phyloP scores from a whole-genome alignment of 1,140 invertebrate species.

The Papilio xuthus region DNA sequence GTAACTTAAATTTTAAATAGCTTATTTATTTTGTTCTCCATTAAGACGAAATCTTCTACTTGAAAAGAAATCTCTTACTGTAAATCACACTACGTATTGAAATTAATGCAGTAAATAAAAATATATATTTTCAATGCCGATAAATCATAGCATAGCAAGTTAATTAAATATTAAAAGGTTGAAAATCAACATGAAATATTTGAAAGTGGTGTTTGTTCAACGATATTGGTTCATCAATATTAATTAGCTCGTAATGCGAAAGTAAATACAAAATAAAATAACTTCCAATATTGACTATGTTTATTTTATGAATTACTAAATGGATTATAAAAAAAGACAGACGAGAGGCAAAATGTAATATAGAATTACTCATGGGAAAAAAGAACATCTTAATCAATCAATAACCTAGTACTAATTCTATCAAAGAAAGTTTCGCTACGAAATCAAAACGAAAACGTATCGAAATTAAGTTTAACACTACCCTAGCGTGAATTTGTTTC shows the following conservation, averaged over 20 bases:
- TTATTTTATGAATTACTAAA: background rate
- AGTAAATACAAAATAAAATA: slow-evolving; percentile 4
- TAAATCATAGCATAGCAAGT: slow-evolving; percentile 19
- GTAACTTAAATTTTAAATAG: no score
- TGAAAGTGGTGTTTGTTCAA: slow-evolving; percentile 14
- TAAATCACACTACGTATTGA: background rate
- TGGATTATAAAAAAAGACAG: background rate
- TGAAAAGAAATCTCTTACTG: background rate
- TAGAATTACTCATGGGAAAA: no score
- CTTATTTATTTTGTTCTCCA: no score
- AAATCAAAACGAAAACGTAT: no score
- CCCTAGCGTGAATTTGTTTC: no score
- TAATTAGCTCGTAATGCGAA: slow-evolving; percentile 1
- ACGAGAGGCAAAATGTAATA: background rate
- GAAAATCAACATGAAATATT: slow-evolving; percentile 23
- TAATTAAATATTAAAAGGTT: slow-evolving; percentile 24
- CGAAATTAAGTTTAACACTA: no score
- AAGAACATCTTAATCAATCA: no score
- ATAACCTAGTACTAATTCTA: no score
- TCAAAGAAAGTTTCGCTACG: no score
- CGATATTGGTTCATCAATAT: slow-evolving; percentile 24
- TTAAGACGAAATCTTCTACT: no score
- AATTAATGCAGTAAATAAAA: background rate
- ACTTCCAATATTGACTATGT: background rate
- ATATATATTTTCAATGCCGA: background rate